A percentile compares a stretch with the other conserved stretches of the same genome.
Evolutionary conservation across 2,888 invertebrate species (phyloP).

Genomic region (Coenonympha arcania): DNA sequence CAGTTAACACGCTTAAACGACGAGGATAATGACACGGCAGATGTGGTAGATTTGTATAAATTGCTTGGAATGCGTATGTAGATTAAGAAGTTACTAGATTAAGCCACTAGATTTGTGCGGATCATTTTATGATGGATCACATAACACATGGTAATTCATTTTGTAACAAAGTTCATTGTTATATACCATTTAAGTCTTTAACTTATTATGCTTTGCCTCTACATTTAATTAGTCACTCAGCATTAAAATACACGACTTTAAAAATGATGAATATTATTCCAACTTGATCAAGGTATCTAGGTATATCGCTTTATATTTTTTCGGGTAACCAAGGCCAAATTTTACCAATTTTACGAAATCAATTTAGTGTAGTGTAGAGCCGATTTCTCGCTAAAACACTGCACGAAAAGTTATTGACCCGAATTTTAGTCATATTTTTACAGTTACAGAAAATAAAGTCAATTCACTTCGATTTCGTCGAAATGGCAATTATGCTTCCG

Average conservation of each 20-base stretch:
- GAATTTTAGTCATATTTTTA: slow-evolving; percentile 12
- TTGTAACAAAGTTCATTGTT: too few relatives aligned
- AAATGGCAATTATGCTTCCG: slow-evolving; percentile 3
- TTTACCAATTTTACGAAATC: too few relatives aligned
- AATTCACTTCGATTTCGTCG: slow-evolving; percentile 4
- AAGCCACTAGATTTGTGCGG: background rate
- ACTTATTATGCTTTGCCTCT: too few relatives aligned
- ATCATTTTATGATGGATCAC: too few relatives aligned
- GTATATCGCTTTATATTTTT: too few relatives aligned
- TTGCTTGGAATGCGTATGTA: slow-evolving; percentile 37
- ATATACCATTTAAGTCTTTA: too few relatives aligned
- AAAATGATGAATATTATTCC: too few relatives aligned
- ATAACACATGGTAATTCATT: too few relatives aligned
- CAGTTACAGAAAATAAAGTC: slow-evolving; percentile 17
- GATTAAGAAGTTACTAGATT: slow-evolving; percentile 19
- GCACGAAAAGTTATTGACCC: slow-evolving; percentile 16
- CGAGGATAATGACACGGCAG: slow-evolving; percentile 69
- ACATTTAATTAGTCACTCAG: too few relatives aligned
- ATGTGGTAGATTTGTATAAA: slow-evolving; percentile 63
- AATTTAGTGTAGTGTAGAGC: background rate
- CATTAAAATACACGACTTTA: too few relatives aligned
- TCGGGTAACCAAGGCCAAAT: too few relatives aligned
- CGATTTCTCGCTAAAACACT: background rate
- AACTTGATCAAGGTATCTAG: too few relatives aligned
- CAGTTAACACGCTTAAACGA: slow-evolving; percentile 68